Evolutionary conservation across 2,888 invertebrate species (phyloP), one percentile per base, ranked within the genome.

Genomic region (Sthenelais limicola): DNA sequence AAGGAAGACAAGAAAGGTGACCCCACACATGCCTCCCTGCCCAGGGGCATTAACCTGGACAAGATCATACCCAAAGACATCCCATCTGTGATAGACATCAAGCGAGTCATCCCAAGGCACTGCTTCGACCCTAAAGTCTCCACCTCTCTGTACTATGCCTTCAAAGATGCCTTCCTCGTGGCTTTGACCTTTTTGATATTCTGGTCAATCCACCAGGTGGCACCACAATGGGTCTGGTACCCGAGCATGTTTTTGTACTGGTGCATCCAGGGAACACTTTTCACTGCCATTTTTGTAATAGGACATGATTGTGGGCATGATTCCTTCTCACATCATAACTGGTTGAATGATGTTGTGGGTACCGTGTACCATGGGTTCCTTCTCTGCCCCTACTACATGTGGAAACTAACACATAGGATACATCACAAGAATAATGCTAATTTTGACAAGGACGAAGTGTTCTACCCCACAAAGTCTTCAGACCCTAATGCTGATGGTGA

Each of bases 401-500:
- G 85, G 85, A 86, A 85, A 75, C 74, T 86, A 33, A 80, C 83
- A 3, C 86, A 86, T 73, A 74, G 77, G 49, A 77, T 82, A 43
- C 86, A 86, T 71, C 86, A 86, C 76, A 82, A 84, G 71, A 80
- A 82, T 74, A 85, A 83, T 12, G 82, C 82, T 26, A 85, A 86
- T 76, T 80, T 85, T 5, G 85, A 85, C 78, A 85, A 84, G 43
- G 86, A 85, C 47, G 85, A 71, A n/a, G 83, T 84, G 21, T 86
- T 84, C 75, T 86, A 85, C 74, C 86, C 86, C 0, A 78, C 83
- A 5, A 72, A 82, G 18, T 73, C 80, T 43, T 73, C 48, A 43
- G 54, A 75, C n/a, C 12, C 47, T 26, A 26, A 3, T 38, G 28
- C 68, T 51, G 30, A 52, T 7, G 49, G 68, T 33, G 38, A 32